Evolutionary conservation across 64 coral and sea anemone species (phyloP).

Genomic region (Acropora yongei): DNA sequence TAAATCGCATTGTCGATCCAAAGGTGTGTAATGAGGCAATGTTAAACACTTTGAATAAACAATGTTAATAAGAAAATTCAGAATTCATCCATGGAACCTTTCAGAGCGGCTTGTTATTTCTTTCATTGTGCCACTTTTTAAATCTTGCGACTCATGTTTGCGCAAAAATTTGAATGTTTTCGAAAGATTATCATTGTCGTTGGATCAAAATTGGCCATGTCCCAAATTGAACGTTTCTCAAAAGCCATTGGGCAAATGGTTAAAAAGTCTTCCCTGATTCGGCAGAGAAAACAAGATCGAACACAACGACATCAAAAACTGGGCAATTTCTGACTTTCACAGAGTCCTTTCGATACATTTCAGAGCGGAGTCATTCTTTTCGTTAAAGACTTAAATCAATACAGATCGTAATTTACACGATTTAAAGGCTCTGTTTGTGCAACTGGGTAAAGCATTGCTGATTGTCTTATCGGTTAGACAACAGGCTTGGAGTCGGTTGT

Average conservation of each 20-base stretch:
- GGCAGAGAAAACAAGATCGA: too few species aligned
- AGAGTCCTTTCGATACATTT: background rate
- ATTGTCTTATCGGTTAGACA: background rate
- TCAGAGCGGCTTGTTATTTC: background rate
- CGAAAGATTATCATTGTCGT: background rate
- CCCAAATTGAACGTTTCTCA: too few species aligned
- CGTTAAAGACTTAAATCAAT: conserved; percentile 10
- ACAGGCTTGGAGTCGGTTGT: too few species aligned
- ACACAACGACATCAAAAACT: too few species aligned
- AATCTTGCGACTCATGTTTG: background rate
- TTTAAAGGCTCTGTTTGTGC: background rate
- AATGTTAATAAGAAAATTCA: background rate
- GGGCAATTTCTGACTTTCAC: too few species aligned
- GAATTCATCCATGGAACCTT: background rate
- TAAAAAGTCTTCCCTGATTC: too few species aligned
- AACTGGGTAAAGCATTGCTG: conserved; percentile 2
- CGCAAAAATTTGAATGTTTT: background rate
- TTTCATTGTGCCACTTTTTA: background rate
- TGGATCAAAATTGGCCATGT: too few species aligned
- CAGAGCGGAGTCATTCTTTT: background rate
- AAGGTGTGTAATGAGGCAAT: background rate
- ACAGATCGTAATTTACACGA: background rate
- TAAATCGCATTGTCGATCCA: background rate
- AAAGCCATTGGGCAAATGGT: too few species aligned
- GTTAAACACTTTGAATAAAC: conserved; percentile 3